phyloP scores from a whole-genome alignment of 2,113 vertebrate species.

The Ammospiza caudacuta region DNA sequence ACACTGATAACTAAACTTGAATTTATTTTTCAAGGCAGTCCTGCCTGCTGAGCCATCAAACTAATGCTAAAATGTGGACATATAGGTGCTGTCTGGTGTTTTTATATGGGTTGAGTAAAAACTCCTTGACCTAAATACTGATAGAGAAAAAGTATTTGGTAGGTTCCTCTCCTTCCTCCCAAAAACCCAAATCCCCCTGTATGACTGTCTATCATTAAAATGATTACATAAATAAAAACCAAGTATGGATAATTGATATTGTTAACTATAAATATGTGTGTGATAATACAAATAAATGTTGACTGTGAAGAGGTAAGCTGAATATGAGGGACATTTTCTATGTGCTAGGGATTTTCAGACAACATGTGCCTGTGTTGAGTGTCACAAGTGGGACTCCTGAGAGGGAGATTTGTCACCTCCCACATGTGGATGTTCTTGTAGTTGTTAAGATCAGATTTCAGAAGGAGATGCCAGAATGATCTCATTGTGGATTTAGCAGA shows the following conservation, averaged over 20 bases:
- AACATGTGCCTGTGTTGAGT: rapidly evolving
- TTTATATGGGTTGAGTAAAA: background rate
- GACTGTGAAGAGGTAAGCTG: background rate
- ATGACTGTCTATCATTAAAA: background rate
- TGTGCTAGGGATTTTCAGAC: background rate
- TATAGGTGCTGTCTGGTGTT: background rate
- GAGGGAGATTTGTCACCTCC: background rate
- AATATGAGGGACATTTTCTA: background rate
- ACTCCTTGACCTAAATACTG: background rate
- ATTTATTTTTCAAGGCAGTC: background rate
- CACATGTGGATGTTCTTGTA: background rate
- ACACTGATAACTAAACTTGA: background rate
- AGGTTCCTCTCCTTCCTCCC: background rate
- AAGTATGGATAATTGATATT: background rate
- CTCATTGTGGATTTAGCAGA: background rate
- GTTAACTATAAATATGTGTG: background rate
- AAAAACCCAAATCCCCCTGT: background rate
- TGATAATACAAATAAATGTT: background rate
- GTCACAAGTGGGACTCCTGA: background rate
- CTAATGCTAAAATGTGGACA: background rate
- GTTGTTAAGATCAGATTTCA: background rate
- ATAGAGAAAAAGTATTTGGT: background rate
- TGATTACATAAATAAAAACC: background rate
- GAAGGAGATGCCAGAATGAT: background rate
- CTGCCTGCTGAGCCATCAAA: background rate